Conservation (phyloP, 2,113 vertebrate species). For the Phalacrocorax aristotelis region DNA sequence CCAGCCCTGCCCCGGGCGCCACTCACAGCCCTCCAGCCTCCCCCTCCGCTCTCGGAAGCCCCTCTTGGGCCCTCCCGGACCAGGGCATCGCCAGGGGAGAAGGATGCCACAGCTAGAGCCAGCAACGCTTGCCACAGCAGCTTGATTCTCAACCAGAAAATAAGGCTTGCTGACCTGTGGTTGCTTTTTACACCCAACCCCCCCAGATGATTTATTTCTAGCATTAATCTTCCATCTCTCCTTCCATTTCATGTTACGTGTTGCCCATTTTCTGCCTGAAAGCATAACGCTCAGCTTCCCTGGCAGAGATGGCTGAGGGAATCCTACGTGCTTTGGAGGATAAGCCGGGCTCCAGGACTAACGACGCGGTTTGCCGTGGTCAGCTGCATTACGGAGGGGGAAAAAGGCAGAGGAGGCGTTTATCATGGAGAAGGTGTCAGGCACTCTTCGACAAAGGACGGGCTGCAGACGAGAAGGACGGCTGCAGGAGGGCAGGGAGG, state of each 20-base stretch:
- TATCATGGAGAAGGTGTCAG: rapidly evolving
- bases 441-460: rapidly evolving
- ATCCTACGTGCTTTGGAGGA: background rate
- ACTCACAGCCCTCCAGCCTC: background rate
- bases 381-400: background rate
- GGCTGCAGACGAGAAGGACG: background rate
- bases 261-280: background rate
- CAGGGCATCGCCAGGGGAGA: background rate
- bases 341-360: background rate
- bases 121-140: rapidly evolving
- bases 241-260: background rate
- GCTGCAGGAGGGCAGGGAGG: background rate
- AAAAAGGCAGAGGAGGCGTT: background rate
- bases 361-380: background rate
- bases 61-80: background rate
- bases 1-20: background rate
- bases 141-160: background rate
- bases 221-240: background rate
- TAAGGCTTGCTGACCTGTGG: background rate
- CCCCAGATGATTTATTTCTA: background rate
- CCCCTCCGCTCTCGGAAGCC: too few species aligned
- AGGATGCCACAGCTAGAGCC: background rate
- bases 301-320: background rate
- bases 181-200: background rate
- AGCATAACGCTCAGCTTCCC: background rate